phyloP scores from a whole-genome alignment of 23 tunicate genomes.

The Botrylloides violaceus region DNA sequence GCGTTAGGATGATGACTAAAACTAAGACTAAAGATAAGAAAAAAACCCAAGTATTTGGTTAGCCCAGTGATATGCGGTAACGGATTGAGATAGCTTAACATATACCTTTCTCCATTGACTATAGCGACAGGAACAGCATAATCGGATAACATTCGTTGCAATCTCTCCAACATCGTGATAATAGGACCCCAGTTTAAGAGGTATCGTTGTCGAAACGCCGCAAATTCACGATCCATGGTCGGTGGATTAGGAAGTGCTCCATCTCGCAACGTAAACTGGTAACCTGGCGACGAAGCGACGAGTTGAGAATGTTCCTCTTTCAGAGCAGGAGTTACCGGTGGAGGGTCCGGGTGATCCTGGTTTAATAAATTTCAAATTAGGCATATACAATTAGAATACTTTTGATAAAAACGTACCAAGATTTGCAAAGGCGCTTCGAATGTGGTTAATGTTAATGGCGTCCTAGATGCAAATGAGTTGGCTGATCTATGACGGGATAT shows the following conservation, averaged over 20 bases:
- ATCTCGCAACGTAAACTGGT: slow-evolving; percentile 42
- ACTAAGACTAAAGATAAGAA: too few species aligned
- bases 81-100: too few species aligned
- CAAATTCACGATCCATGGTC: slow-evolving; percentile 49
- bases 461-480: slow-evolving; percentile 15
- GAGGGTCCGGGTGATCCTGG: slow-evolving; percentile 45
- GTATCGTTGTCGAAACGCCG: slow-evolving; percentile 67
- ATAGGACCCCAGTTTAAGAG: slow-evolving; percentile 80
- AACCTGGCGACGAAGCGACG: slow-evolving; percentile 54
- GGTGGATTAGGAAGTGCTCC: slow-evolving; percentile 36
- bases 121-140: slow-evolving; percentile 62
- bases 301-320: slow-evolving; percentile 72
- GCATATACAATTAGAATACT: background rate
- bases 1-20: too few species aligned
- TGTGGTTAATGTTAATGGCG: slow-evolving; percentile 17
- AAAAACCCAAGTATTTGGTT: too few species aligned
- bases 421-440: slow-evolving; percentile 51
- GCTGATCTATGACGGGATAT: slow-evolving; percentile 50
- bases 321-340: slow-evolving; percentile 85
- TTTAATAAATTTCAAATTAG: background rate
- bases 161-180: slow-evolving; percentile 32
- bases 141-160: slow-evolving; percentile 44
- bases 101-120: slow-evolving; percentile 77
- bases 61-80: too few species aligned
- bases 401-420: background rate